These are phyloP conservation scores for Cryptus viduatorius DNA, from an alignment of 2,888 invertebrate genomes.

Conservation along the genomic window DNA sequence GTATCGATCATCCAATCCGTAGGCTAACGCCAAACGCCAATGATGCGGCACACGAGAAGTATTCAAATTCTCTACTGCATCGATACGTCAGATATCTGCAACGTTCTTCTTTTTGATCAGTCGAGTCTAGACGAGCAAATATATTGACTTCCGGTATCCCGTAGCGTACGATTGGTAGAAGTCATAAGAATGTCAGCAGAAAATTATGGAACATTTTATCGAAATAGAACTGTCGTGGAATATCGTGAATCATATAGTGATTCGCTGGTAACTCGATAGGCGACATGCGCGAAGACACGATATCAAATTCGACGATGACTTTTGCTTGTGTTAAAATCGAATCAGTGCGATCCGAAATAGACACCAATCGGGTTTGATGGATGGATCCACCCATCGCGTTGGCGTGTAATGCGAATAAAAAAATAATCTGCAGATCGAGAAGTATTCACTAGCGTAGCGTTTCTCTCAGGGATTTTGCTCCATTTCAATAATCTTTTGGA, in stretches of 20 bases:
- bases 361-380: not conserved
- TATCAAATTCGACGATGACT: not conserved
- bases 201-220: no score
- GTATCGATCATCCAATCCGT: no score
- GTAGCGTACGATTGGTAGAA: not conserved
- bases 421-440: not conserved
- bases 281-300: not conserved
- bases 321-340: not conserved
- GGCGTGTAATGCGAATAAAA: not conserved
- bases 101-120: no score
- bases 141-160: not conserved
- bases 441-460: no score
- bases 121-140: not conserved
- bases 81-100: no score
- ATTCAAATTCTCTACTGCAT: no score
- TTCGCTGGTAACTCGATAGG: not conserved
- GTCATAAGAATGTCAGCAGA: not conserved
- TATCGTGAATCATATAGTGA: not conserved
- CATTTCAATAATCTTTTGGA: no score
- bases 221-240: not conserved
- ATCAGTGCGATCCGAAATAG: not conserved
- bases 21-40: no score
- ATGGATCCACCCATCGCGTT: not conserved
- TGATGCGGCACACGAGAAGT: no score
- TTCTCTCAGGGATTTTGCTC: no score